Conservation (phyloP, 2,113 vertebrate genomes). For the Gila orcuttii region DNA sequence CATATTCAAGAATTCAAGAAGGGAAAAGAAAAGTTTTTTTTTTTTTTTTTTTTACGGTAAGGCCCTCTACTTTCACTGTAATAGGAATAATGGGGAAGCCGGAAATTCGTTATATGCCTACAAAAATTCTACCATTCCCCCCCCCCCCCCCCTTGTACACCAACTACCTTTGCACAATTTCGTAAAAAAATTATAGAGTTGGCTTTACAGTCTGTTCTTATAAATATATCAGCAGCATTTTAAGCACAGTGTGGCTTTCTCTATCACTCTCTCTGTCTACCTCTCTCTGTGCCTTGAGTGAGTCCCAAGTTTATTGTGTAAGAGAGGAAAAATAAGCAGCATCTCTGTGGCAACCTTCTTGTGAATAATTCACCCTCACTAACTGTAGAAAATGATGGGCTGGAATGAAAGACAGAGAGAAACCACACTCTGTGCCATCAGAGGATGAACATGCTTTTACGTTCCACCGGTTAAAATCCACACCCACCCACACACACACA, state of each 20-base stretch:
- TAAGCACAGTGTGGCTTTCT: conserved; percentile 49
- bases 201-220: conserved; percentile 75
- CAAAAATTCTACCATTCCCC: background rate
- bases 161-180: conserved; percentile 59
- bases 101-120: background rate
- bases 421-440: background rate
- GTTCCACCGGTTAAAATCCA: background rate
- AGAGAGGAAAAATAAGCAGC: conserved; percentile 61
- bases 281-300: conserved; percentile 43
- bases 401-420: conserved; percentile 17
- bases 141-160: conserved; percentile 36
- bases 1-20: conserved; percentile 19
- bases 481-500: background rate
- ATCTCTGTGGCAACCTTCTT: conserved; percentile 64
- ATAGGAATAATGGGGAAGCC: background rate
- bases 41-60: background rate
- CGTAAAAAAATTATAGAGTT: conserved; percentile 73
- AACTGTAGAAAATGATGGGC: conserved; percentile 54
- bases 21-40: background rate
- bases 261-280: conserved; percentile 23
- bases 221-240: conserved; percentile 78
- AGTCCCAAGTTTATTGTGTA: conserved; percentile 69
- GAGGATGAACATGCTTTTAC: conserved; percentile 17
- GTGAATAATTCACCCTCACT: conserved; percentile 74
- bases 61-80: background rate